Percentiles rank a stretch among this genome's conserved stretches.
phyloP scores from a whole-genome alignment of 1,140 invertebrate species.

The Hycleus cichorii region DNA sequence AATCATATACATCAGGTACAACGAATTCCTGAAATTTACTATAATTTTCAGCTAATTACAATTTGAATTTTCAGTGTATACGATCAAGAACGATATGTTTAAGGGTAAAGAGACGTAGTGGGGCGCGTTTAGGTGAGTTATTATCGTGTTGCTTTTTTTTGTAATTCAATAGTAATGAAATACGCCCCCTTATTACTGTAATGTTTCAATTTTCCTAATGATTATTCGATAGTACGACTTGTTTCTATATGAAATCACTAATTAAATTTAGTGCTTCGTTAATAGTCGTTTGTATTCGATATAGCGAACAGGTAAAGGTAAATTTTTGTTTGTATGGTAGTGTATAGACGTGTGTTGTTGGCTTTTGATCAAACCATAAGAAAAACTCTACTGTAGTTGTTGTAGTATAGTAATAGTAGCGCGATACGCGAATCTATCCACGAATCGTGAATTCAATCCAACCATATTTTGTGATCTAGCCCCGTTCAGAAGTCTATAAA shows the following conservation, averaged over 20 bases:
- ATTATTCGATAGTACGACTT: neutral
- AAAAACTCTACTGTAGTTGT: too few relatives aligned
- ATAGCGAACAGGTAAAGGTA: constrained; percentile 19
- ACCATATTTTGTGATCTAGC: too few relatives aligned
- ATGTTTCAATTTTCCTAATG: too few relatives aligned
- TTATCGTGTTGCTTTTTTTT: too few relatives aligned
- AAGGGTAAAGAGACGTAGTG: constrained; percentile 78
- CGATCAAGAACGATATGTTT: constrained; percentile 89
- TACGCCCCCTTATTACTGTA: too few relatives aligned
- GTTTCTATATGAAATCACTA: neutral
- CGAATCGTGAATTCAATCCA: too few relatives aligned
- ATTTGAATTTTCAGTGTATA: constrained; percentile 66
- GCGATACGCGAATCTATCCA: too few relatives aligned
- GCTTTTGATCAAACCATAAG: too few relatives aligned
- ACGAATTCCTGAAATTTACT: neutral
- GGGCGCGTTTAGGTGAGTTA: constrained; percentile 77
- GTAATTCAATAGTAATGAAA: too few relatives aligned
- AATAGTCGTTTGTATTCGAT: constrained; percentile 11
- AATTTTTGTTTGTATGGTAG: neutral
- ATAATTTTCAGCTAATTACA: neutral
- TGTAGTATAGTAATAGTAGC: too few relatives aligned
- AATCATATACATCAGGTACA: constrained; percentile 88
- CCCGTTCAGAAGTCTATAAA: too few relatives aligned
- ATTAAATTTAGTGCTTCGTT: constrained; percentile 12
- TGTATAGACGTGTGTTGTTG: too few relatives aligned